These are phyloP conservation scores for Paguma larvata DNA, from an alignment of 2,797 vertebrate genomes.

Conservation along the genomic window DNA sequence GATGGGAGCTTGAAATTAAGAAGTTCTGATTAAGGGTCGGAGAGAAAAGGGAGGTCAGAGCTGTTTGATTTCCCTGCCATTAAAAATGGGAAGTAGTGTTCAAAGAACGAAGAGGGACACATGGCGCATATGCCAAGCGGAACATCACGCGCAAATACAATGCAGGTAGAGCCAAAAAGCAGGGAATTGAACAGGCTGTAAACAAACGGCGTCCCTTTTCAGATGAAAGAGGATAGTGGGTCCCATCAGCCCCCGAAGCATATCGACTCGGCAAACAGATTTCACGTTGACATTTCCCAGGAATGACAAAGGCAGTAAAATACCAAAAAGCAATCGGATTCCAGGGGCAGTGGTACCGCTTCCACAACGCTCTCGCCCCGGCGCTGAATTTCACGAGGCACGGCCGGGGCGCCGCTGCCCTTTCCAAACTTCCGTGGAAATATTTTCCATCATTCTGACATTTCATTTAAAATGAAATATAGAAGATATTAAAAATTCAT, in stretches of 20 bases:
- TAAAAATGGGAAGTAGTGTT: neutral
- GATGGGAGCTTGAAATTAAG: constrained; percentile 22
- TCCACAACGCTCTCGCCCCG: constrained; percentile 75
- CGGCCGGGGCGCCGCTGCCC: constrained; percentile 84
- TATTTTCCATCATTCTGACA: constrained; percentile 92
- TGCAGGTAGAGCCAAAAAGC: neutral
- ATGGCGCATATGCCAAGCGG: neutral
- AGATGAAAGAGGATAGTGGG: constrained; percentile 60
- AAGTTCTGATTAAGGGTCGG: neutral
- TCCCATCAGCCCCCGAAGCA: constrained; percentile 67
- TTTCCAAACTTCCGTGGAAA: constrained; percentile 89
- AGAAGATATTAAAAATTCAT: constrained; percentile 90
- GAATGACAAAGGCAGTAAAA: constrained; percentile 82
- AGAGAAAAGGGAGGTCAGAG: constrained; percentile 28
- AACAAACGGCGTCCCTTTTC: constrained; percentile 75
- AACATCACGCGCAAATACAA: constrained; percentile 41
- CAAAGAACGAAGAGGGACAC: constrained; percentile 56
- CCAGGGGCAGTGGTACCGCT: constrained; percentile 55
- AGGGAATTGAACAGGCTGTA: constrained; percentile 34
- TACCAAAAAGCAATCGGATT: constrained; percentile 75
- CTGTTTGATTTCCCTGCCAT: constrained; percentile 30
- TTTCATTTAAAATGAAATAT: constrained; percentile 93
- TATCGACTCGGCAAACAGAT: constrained; percentile 80
- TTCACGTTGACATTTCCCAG: constrained; percentile 79
- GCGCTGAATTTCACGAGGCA: constrained; percentile 70